These are phyloP conservation scores for Stichodactyla mertensii DNA, from an alignment of 64 coral and sea anemone genomes.

Conservation along the genomic window DNA sequence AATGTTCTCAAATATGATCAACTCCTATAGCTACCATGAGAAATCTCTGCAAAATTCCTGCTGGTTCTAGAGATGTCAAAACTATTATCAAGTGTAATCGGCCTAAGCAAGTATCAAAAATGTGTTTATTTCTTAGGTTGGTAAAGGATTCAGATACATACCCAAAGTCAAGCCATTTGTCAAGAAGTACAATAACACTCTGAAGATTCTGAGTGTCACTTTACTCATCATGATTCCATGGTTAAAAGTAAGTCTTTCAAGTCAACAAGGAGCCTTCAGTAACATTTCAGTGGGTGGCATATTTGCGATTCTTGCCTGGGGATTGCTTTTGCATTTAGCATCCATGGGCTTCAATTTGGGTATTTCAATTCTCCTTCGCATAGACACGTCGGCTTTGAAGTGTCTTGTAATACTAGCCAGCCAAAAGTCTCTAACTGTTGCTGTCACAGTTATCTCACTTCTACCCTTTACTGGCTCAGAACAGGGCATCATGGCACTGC, in stretches of 20 bases:
- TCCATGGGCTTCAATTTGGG: conserved; percentile 42
- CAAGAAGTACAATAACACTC: conserved; percentile 53
- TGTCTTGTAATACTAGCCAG: conserved; percentile 58
- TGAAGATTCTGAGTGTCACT: conserved; percentile 58
- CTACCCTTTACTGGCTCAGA: conserved; percentile 42
- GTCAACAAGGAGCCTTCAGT: conserved; percentile 39
- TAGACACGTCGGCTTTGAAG: conserved; percentile 51
- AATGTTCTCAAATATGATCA: too few species aligned
- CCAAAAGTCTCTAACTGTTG: conserved; percentile 60
- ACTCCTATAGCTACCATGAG: too few species aligned
- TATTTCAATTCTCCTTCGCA: conserved; percentile 33
- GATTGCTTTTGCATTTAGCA: conserved; percentile 34
- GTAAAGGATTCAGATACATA: conserved; percentile 60
- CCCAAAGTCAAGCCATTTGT: conserved; percentile 67
- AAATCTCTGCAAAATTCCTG: too few species aligned
- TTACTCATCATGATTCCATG: conserved; percentile 69
- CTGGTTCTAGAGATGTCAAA: too few species aligned
- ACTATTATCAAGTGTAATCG: too few species aligned
- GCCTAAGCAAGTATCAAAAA: background rate
- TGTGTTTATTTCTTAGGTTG: conserved; percentile 49
- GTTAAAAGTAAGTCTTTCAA: conserved; percentile 82
- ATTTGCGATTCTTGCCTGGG: conserved; percentile 65
- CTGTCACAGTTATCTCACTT: conserved; percentile 53
- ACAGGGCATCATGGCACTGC: conserved; percentile 59
- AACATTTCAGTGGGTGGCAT: conserved; percentile 47